A percentile compares a stretch with the other conserved stretches of the same genome.
These are phyloP conservation scores for Sinopyrophorus schimmeli DNA, from an alignment of 2,888 invertebrate genomes.

Conservation along the genomic window DNA sequence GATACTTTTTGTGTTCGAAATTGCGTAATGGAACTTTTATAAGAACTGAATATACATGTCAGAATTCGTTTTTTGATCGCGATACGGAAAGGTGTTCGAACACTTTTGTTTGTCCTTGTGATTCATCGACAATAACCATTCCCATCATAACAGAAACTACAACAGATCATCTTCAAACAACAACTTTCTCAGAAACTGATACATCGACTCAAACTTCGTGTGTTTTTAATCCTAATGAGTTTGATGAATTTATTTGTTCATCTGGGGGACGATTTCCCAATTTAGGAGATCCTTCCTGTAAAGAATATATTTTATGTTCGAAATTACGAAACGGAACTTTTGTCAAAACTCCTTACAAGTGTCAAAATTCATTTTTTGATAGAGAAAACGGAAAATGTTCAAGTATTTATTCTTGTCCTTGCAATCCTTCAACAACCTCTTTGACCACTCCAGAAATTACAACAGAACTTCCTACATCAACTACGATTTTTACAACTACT, in stretches of 20 bases:
- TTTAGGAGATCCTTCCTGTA: not conserved
- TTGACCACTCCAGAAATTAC: no score
- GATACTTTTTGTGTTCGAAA: slow-evolving; percentile 9
- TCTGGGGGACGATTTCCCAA: not conserved
- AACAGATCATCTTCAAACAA: no score
- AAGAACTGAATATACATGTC: slow-evolving; percentile 44
- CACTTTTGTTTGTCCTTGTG: slow-evolving; percentile 33
- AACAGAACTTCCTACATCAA: no score
- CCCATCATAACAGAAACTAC: not conserved
- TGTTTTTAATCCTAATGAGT: no score
- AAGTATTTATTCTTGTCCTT: no score
- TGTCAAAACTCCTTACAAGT: slow-evolving; percentile 43
- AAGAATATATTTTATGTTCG: slow-evolving; percentile 7
- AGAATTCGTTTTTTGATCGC: slow-evolving; percentile 52
- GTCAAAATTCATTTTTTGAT: no score
- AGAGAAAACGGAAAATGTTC: no score
- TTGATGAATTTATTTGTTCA: not conserved
- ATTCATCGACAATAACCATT: not conserved
- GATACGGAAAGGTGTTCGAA: slow-evolving; percentile 53
- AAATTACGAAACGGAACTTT: slow-evolving; percentile 39
- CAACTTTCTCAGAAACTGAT: no score
- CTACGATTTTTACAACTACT: no score
- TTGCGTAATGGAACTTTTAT: slow-evolving; percentile 28
- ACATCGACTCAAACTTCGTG: no score
- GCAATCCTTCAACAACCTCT: no score